phyloP scores from a whole-genome alignment of 2,113 vertebrate genomes.

The Notiomystis cincta region DNA sequence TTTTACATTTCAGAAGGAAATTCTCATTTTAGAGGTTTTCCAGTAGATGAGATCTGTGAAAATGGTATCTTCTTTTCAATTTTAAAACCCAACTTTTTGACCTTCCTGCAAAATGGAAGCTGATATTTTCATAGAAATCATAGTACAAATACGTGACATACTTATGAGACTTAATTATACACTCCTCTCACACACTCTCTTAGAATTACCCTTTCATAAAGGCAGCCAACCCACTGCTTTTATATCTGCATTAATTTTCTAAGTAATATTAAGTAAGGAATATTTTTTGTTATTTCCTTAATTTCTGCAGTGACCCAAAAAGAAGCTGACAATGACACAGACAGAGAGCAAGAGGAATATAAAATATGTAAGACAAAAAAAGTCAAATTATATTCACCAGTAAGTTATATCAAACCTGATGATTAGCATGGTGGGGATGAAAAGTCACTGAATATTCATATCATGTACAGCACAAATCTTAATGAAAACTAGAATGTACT shows the following conservation, averaged over 20 bases:
- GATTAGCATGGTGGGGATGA: neutral
- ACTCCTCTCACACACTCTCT: neutral
- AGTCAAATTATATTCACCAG: neutral
- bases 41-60: neutral
- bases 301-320: neutral
- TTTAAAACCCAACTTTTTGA: neutral
- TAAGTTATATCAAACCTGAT: neutral
- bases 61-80: neutral
- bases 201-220: neutral
- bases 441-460: neutral
- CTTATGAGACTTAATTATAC: neutral
- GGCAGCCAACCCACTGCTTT: neutral
- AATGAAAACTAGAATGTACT: neutral
- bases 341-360: neutral
- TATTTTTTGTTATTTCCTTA: neutral
- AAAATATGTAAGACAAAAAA: neutral
- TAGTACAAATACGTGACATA: neutral
- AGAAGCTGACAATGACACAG: neutral
- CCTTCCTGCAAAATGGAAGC: neutral
- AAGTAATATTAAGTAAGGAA: neutral
- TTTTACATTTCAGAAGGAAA: neutral
- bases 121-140: neutral
- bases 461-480: neutral
- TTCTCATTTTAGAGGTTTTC: neutral
- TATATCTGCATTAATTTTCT: neutral